These are phyloP conservation scores for Siniperca scherzeri DNA, from an alignment of 2,797 vertebrate genomes.

Conservation along the genomic window DNA sequence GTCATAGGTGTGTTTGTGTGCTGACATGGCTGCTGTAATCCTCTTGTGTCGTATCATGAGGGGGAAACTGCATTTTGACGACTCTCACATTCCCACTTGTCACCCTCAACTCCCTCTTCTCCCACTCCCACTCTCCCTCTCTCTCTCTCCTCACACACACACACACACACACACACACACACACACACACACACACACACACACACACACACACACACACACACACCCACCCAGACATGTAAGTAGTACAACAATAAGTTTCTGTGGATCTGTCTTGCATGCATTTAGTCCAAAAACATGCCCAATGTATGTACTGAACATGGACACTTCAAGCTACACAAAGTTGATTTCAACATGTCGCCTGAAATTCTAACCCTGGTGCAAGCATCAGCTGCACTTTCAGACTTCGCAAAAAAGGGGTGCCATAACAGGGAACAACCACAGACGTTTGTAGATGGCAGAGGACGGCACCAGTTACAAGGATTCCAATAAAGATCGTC, in stretches of 20 bases:
- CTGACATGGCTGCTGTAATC: constrained; percentile 20
- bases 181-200: background rate
- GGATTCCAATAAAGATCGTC: too few species aligned
- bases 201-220: background rate
- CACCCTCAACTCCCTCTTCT: background rate
- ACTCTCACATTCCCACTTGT: constrained; percentile 10
- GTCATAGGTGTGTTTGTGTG: constrained; percentile 11
- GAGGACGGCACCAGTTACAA: too few species aligned
- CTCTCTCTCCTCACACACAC: background rate
- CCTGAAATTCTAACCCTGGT: background rate
- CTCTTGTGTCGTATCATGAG: background rate
- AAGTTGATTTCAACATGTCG: background rate
- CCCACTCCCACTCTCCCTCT: background rate
- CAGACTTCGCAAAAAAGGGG: background rate
- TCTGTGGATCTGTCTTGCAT: background rate
- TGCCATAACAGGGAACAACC: background rate
- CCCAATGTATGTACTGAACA: background rate
- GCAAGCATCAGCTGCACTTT: background rate
- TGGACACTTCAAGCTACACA: background rate
- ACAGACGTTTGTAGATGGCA: too few species aligned
- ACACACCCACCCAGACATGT: too few species aligned
- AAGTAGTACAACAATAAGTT: too few species aligned
- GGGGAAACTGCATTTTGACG: background rate
- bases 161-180: background rate
- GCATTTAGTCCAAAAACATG: background rate